phyloP scores from a whole-genome alignment of 1,140 invertebrate species.

The Formica selysi region DNA sequence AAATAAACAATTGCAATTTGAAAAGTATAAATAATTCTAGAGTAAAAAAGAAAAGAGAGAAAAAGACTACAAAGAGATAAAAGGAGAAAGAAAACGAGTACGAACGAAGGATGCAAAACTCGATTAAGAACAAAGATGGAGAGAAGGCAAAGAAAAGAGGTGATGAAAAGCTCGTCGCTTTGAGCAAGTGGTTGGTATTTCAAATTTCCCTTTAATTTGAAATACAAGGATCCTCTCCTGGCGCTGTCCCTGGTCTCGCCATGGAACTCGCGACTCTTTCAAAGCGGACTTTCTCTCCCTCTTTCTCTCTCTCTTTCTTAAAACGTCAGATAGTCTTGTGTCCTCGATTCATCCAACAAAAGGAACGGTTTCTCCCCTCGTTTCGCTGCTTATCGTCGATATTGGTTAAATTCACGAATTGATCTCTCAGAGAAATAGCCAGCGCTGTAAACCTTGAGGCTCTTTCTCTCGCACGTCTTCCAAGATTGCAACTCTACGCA shows the following conservation, averaged over 20 bases:
- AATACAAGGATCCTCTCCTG: slow-evolving; percentile 79
- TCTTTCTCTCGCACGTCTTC: background rate
- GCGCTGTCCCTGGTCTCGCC: slow-evolving; percentile 54
- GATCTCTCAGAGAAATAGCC: slow-evolving; percentile 60
- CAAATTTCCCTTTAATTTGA: slow-evolving; percentile 83
- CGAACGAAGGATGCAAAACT: slow-evolving; percentile 64
- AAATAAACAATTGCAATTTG: slow-evolving; percentile 82
- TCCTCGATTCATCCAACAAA: slow-evolving; percentile 55
- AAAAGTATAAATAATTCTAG: slow-evolving; percentile 81
- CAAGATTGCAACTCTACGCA: slow-evolving; percentile 32
- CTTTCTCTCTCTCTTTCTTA: slow-evolving; percentile 58
- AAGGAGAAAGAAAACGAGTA: slow-evolving; percentile 40
- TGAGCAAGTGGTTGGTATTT: slow-evolving; percentile 79
- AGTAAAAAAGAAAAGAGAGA: slow-evolving; percentile 18
- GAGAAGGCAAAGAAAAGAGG: slow-evolving; percentile 45
- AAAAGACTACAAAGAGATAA: slow-evolving; percentile 60
- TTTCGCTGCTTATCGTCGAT: slow-evolving; percentile 28
- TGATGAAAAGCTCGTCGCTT: slow-evolving; percentile 67
- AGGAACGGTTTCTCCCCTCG: slow-evolving; percentile 12
- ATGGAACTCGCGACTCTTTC: slow-evolving; percentile 71
- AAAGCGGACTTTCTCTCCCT: slow-evolving; percentile 57
- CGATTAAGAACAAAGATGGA: slow-evolving; percentile 46
- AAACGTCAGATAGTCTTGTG: slow-evolving; percentile 60
- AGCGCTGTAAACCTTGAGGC: slow-evolving; percentile 48
- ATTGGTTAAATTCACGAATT: slow-evolving; percentile 68